Base-by-base conservation (phyloP, 2,888 invertebrate species). In the Dicroscelio sp. region DNA sequence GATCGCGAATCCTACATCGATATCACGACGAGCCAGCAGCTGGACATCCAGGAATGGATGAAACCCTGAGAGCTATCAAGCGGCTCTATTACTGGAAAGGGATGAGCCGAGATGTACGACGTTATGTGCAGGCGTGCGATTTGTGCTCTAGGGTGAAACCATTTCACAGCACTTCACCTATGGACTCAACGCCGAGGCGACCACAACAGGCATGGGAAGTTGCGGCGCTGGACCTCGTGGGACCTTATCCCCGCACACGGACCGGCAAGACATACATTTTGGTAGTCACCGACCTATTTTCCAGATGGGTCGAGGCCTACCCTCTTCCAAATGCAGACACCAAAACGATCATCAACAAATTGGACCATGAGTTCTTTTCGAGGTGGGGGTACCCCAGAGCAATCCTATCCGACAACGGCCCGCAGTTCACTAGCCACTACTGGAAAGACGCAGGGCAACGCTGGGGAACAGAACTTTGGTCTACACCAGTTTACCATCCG, bases 231-330 rank as follows among this genome's bases (percentile, higher is more conserved):
- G 92, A 93, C 58, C 58, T 91, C 0, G 89, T 93, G 91, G 92
- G 92, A 14, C 93, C 92, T 2, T 93, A 93, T 27, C 92, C 92
- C 2, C 73, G 69, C 38, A 4, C 63, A 60, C 43, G 85, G 80
- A 31, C 67, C 3, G 67, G 67, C 4, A 71, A 84, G 31, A 63
- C 80, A 1, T 88, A 80, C 71, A 38, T 94, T 20, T 76, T 94
- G 25, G 94, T 94, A 1, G 69, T 92, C 12, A 94, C 92, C 4
- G 93, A 94, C 48, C 25, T 93, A 0, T 94, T 91, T 52, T 92
- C 92, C 20, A 69, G 91, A 25, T 95, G 95, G 94, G 86, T 90
- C 0, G 94, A 94, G 43, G 94, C 93, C 0, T 93, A 90, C 73
- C 78, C 94, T 6, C 25, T 91, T 2, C 31, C 60, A n/a, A 63